Evolutionary conservation across 2,888 invertebrate genomes (phyloP).

Genomic region (Acanthosepion esculentum): DNA sequence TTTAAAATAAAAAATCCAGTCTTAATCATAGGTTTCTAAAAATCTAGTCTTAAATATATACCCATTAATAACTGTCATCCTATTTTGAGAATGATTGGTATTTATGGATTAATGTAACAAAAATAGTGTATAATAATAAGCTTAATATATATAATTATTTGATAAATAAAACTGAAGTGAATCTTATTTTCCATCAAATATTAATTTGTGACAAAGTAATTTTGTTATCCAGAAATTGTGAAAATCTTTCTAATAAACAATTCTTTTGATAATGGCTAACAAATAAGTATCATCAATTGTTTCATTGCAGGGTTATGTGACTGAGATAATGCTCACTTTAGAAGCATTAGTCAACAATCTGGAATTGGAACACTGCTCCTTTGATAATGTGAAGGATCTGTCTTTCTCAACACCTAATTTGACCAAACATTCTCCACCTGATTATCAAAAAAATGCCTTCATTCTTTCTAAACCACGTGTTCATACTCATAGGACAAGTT

Average conservation of each 20-base stretch:
- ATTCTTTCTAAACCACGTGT: conserved; percentile 76
- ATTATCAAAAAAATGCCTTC: conserved; percentile 66
- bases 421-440: conserved; percentile 63
- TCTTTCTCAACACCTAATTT: conserved; percentile 97
- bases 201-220: background rate
- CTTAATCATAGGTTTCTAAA: too few species aligned
- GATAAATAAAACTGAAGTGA: background rate
- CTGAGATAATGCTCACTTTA: conserved; percentile 93
- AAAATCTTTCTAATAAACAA: background rate
- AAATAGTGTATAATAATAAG: background rate
- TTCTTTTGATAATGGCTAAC: background rate
- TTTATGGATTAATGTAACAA: background rate
- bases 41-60: too few species aligned
- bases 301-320: conserved; percentile 88
- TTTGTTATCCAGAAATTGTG: background rate
- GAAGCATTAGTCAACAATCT: conserved; percentile 96
- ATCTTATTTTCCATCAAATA: too few species aligned
- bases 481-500: conserved; percentile 90
- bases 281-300: background rate
- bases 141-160: background rate
- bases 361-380: conserved; percentile 81
- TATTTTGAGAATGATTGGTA: too few species aligned
- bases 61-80: too few species aligned
- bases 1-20: too few species aligned
- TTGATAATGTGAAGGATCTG: conserved; percentile 90